Base-by-base conservation (phyloP, 2,888 invertebrate species). In the Chymomyza procnemis region DNA sequence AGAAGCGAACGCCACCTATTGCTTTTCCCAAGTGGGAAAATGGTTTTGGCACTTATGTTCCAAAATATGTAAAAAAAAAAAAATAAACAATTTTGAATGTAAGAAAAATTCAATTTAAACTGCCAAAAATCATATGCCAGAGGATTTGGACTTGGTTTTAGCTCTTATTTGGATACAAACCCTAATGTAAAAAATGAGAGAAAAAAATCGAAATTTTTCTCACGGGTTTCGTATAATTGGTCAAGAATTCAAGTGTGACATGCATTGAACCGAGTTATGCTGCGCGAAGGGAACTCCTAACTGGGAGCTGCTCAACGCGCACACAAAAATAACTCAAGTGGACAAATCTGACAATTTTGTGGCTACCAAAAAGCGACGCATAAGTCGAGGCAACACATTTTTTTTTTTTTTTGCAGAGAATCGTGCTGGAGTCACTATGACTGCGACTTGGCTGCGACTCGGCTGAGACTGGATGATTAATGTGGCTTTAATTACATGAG, bases 401-500 rank as follows among this genome's bases (percentile, higher is more conserved):
- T 30, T 22, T 21, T 4, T 26, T 16, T 57, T 22, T 9, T 21
- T 54, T 18, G 54, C 57, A 64, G 66, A 30, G 62, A 64, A 52
- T 69, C 67, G 63, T 21, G 62, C 50, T 64, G 30, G 30, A 47
- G 64, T 57, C 66, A 30, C 30, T 54, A 21, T 9, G 64, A 14
- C 19, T 22, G 56, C 19, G n/a, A n/a, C 9, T 56, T 30, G 14
- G n/a, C 12, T 56, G 55, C 34, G 46, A 46, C 54, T 54, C 67
- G 52, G 18, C 48, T 47, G 47, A 62, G 60, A 76, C 80, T 79
- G 79, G 80, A 82, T 87, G 88, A 88, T 89, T 89, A 89, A 89
- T 89, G 89, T 88, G 89, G 89, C 89, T 88, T 88, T 88, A 88
- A 88, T 88, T 88, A 87, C 89, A 89, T 89, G 87, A 81, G 88